phyloP scores from a whole-genome alignment of 2,888 invertebrate genomes.

The Mythimna albipuncta region DNA sequence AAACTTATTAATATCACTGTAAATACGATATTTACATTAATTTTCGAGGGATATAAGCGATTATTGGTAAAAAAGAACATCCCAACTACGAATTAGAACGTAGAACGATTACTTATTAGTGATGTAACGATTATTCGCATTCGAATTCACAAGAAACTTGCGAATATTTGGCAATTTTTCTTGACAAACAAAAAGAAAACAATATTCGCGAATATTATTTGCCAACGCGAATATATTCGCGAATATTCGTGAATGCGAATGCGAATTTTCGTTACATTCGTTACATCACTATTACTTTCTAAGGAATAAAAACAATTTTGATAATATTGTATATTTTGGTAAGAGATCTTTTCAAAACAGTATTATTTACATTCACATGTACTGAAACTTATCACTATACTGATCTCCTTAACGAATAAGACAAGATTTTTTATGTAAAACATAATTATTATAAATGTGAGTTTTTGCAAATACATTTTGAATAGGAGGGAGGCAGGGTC shows the following conservation, averaged over 20 bases:
- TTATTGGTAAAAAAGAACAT: too few relatives aligned
- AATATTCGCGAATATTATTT: too few relatives aligned
- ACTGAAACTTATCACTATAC: constrained; percentile 18
- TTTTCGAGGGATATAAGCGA: neutral
- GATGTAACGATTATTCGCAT: too few relatives aligned
- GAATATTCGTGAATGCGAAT: too few relatives aligned
- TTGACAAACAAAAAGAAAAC: too few relatives aligned
- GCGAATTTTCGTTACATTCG: too few relatives aligned
- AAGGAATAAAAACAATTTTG: constrained; percentile 36
- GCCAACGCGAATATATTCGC: too few relatives aligned
- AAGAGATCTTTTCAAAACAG: constrained; percentile 38
- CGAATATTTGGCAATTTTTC: too few relatives aligned
- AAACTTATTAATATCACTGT: neutral
- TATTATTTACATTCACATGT: constrained; percentile 17
- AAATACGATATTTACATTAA: neutral
- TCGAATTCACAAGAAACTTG: too few relatives aligned
- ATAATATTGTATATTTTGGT: constrained; percentile 50
- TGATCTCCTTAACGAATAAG: neutral
- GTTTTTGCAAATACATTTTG: neutral
- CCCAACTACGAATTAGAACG: neutral
- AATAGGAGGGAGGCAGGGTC: neutral
- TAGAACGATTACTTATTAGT: neutral
- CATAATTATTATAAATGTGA: neutral
- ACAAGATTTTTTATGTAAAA: neutral
- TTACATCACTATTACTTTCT: constrained; percentile 15